Evolutionary conservation across 2,888 invertebrate genomes (phyloP).

Genomic region (Cybosia mesomella): DNA sequence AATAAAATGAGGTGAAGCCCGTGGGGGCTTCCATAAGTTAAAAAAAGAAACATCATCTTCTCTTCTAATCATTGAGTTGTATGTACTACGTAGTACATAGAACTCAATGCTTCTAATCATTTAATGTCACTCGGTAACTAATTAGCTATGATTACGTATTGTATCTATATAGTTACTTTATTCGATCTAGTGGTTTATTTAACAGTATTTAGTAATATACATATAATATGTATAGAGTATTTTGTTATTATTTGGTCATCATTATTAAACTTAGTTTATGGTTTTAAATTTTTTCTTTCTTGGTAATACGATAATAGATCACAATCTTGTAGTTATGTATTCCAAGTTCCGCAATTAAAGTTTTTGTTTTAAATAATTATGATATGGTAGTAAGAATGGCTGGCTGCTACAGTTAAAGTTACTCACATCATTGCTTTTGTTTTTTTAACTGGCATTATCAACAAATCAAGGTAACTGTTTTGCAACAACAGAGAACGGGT

Average conservation of each 20-base stretch:
- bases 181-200: background rate
- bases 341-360: conserved; percentile 1
- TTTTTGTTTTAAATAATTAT: conserved; percentile 5
- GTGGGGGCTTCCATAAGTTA: too few relatives aligned
- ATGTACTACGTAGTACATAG: background rate
- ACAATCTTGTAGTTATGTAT: background rate
- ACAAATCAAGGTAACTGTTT: conserved; percentile 20
- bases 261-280: background rate
- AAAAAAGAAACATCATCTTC: too few relatives aligned
- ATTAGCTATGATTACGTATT: background rate
- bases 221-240: too few relatives aligned
- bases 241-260: conserved; percentile 4
- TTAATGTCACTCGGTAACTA: background rate
- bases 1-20: too few relatives aligned
- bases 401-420: conserved; percentile 11
- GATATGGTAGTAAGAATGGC: background rate
- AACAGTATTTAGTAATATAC: background rate
- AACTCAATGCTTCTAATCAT: too few relatives aligned
- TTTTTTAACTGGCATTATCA: conserved; percentile 24
- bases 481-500: conserved; percentile 7
- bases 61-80: too few relatives aligned
- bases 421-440: conserved; percentile 34
- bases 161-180: background rate
- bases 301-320: background rate
- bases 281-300: background rate